These are phyloP conservation scores for Drosophila arizonae DNA, from an alignment of 1,140 invertebrate species.

Conservation along the genomic window DNA sequence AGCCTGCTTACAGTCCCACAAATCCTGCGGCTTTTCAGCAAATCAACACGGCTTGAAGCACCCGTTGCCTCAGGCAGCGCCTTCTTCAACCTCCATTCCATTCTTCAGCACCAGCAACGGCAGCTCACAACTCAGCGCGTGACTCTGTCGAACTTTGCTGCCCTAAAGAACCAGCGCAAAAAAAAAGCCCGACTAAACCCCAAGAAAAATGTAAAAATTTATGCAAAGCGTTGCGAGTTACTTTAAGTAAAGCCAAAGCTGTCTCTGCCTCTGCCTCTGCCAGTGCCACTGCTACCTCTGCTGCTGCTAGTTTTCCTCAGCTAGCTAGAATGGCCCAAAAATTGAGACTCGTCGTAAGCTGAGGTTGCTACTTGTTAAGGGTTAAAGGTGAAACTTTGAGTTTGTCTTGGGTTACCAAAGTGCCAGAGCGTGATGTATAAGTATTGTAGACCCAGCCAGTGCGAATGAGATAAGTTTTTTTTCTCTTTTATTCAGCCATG, in stretches of 20 bases:
- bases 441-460: slow-evolving; percentile 32
- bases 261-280: neutral
- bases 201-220: slow-evolving; percentile 56
- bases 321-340: slow-evolving; percentile 37
- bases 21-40: slow-evolving; percentile 77
- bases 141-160: slow-evolving; percentile 70
- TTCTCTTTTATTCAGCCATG: too few relatives aligned
- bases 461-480: slow-evolving; percentile 38
- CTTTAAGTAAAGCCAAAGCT: slow-evolving; percentile 74
- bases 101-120: slow-evolving; percentile 16
- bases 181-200: slow-evolving; percentile 16
- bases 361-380: slow-evolving; percentile 49
- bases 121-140: slow-evolving; percentile 68
- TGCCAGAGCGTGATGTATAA: slow-evolving; percentile 50
- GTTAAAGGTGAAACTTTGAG: slow-evolving; percentile 52
- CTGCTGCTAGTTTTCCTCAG: slow-evolving; percentile 44
- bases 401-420: slow-evolving; percentile 53
- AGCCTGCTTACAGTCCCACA: slow-evolving; percentile 65
- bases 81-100: slow-evolving; percentile 6
- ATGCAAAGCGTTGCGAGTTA: slow-evolving; percentile 77
- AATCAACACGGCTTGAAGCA: slow-evolving; percentile 64
- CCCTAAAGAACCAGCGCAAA: slow-evolving; percentile 13
- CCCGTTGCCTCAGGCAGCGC: slow-evolving; percentile 24
- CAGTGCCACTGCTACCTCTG: neutral
- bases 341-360: slow-evolving; percentile 49